Evolutionary conservation across 2,888 invertebrate species (phyloP).

Genomic region (Gibbula magus): DNA sequence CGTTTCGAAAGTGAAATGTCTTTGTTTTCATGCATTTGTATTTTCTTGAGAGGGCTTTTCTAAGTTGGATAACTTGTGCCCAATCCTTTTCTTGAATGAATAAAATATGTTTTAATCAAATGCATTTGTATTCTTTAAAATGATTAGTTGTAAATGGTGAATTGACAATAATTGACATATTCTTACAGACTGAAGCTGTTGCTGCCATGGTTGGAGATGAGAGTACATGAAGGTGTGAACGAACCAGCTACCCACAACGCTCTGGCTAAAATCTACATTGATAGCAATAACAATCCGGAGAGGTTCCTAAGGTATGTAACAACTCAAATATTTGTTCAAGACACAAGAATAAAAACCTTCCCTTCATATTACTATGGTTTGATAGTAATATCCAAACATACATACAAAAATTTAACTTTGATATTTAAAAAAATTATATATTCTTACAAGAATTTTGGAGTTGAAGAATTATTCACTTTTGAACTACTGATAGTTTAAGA

Average conservation of each 20-base stretch:
- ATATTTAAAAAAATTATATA: no score
- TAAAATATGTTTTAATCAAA: not conserved
- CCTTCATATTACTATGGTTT: no score
- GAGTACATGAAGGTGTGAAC: constrained; percentile 96
- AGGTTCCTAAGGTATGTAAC: constrained; percentile 83
- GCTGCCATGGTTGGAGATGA: constrained; percentile 96
- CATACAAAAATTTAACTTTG: no score
- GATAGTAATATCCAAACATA: no score
- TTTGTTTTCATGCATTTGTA: not conserved
- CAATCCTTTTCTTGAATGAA: not conserved
- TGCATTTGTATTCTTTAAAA: no score
- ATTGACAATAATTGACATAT: not conserved
- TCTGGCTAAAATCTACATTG: constrained; percentile 99
- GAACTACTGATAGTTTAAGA: not conserved
- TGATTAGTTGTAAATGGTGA: not conserved
- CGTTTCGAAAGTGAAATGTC: not conserved
- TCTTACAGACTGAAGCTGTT: constrained; percentile 91
- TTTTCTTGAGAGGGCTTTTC: no score
- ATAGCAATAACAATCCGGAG: constrained; percentile 99
- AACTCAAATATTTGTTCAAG: not conserved
- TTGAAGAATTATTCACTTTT: not conserved
- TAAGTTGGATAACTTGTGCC: no score
- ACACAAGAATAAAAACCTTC: not conserved
- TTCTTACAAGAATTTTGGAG: no score
- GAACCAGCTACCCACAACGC: constrained; percentile 99